Base-by-base conservation (phyloP, 2,113 vertebrate species). In the Apistogramma diplotaenia region DNA sequence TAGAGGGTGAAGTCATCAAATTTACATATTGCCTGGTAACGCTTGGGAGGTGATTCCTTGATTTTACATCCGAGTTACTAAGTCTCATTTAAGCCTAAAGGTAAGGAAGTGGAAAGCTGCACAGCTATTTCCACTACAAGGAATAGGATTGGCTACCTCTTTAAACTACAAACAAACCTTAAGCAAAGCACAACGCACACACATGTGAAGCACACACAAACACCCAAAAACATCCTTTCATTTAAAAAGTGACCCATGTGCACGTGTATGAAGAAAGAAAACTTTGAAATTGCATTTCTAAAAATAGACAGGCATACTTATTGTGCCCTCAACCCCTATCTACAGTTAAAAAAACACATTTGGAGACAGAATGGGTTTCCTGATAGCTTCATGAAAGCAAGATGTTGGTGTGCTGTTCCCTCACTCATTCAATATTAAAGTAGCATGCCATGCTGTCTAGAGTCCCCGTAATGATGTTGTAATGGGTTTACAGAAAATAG, bases 351-450 rank as follows among this genome's bases (percentile, higher is more conserved):
- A 71, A 81, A 81, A 84, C 79, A 84, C 81, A 87, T 86, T 86
- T 83, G 59, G 49, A 87, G 53, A 70, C 73, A 70, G 84, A 89
- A 89, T 85, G 83, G 85, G 37, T 90, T 91, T 85, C 79, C 76
- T 87, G 57, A 90, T 91, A 78, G 81, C 73, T 70, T 83, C 76
- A 85, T 82, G 81, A 84, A 83, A 78, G 88, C 79, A 35, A 87
- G 81, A 88, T 70, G 78, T 83, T 78, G 58, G 84, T 85, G 83
- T 73, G 67, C 78, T 82, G 62, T 81, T 86, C 73, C 59, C 82
- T 83, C 37, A 46, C 81, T 93, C 91, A 93, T 93, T 88, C 88
- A 93, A 87, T 93, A 93, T 92, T 91, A 89, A 93, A 87, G 81
- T 37, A 76, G 75, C 71, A 53, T 58, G 78, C 54, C 74, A 76